Evolutionary conservation across 2,888 invertebrate species (phyloP), one percentile per base, ranked within the genome.

Genomic region (Galeopsomyia nigrocyanea): DNA sequence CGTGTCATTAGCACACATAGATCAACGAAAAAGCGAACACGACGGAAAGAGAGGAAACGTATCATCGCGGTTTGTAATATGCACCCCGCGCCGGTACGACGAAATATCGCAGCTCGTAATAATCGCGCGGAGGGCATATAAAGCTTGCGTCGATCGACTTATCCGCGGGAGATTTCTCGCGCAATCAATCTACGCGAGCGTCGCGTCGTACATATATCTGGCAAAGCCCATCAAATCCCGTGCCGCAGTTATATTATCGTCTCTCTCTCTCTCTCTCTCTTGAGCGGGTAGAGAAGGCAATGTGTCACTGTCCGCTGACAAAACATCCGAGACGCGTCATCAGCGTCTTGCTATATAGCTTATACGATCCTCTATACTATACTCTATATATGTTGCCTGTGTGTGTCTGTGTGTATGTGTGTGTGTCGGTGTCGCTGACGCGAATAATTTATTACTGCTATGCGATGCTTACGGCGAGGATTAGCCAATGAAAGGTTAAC

Each of bases 301-400:
- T 72, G 51, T 49, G 68, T 72, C 72, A 72, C 58, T 72, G 68
- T 71, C 67, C 49, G 13, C 49, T 57, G 62, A 55, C 57, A 60
- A 68, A 68, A 68, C 60, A 68, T 67, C 50, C 63, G 68, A 68
- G 7, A 26, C 57, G 58, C 60, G 58, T 67, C 71, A 72, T 72
- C 66, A 51, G 56, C 17, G 50, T 66, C 53, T 66, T 39, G 64
- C 53, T 58, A 16, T 58, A 16, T 14, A 2, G 19, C 65, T n/a
- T 19, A 0, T 14, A 17, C 57, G n/a, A 19, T 31, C 51, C 2
- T 17, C 14, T 9, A 21, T 49, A 26, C 3, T 26, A 26, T 26
- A 26, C 3, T 26, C 26, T 26, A 2, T 26, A 5, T 26, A 26
- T 2, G 26, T 26, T n/a, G n/a, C n/a, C 26, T 49, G 16, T 39